phyloP scores from a whole-genome alignment of 2,888 invertebrate species.

The Epistrophella euchroma region DNA sequence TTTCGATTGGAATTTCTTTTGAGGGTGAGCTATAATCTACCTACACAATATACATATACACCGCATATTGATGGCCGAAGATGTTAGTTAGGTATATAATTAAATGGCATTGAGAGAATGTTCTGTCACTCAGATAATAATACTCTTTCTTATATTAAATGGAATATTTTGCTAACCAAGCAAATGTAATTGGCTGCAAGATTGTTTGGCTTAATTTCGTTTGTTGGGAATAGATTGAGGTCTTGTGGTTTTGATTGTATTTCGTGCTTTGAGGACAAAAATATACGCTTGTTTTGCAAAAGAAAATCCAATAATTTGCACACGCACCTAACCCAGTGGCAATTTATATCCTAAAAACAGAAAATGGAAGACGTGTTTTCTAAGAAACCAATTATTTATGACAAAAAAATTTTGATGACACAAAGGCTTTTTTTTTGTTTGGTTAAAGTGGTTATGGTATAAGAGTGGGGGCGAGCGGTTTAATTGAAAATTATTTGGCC shows the following conservation, averaged over 20 bases:
- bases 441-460: background rate
- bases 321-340: background rate
- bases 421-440: background rate
- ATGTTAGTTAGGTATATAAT: too few relatives aligned
- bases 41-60: too few relatives aligned
- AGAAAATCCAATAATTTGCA: background rate
- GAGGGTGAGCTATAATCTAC: slow-evolving; percentile 23
- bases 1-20: slow-evolving; percentile 30
- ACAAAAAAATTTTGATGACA: background rate
- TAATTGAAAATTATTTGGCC: background rate
- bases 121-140: slow-evolving; percentile 33
- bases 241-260: slow-evolving; percentile 17
- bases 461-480: background rate
- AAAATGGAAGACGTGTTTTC: slow-evolving; percentile 9
- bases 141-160: background rate
- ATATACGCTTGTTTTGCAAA: slow-evolving; percentile 7
- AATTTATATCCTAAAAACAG: background rate
- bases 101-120: slow-evolving; percentile 48
- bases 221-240: background rate
- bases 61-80: slow-evolving; percentile 10
- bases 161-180: slow-evolving; percentile 51
- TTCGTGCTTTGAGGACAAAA: background rate
- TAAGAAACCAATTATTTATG: slow-evolving; percentile 4
- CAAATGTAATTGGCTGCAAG: slow-evolving; percentile 56
- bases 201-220: slow-evolving; percentile 25